Evolutionary conservation across 1,140 invertebrate genomes (phyloP), one percentile per base, ranked within the genome.

Genomic region (Ceratitis capitata): DNA sequence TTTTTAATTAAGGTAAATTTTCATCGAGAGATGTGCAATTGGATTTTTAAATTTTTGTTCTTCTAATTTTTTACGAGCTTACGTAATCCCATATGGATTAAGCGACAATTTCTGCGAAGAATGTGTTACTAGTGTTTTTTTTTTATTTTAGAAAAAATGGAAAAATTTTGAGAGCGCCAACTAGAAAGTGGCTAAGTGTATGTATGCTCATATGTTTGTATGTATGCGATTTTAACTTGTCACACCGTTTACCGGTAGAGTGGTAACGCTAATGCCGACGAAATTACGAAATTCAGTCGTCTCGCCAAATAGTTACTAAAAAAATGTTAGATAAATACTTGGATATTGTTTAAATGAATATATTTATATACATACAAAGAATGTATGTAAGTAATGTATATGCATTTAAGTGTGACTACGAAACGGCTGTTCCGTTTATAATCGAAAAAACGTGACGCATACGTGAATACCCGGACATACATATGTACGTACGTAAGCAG

Each of bases 1-100:
- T 26, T 23, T n/a, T 78, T 39, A 78, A 47, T 78, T 78, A 78
- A 78, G 69, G 69, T 78, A 78, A 78, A 45, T 78, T 78, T 45
- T 16, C n/a, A n/a, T n/a, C n/a, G 16, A 2, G 1, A 74, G n/a
- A n/a, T 14, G 29, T 64, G 5, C 5, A 58, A 19, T 58, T 26
- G 26, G n/a, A 29, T 23, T 19, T 19, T 19, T 53, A 58, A 5
- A 1, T 1, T n/a, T 14, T 35, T 7, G 1, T 32, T 64, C 14
- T 3, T n/a, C 9, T 42, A n/a, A 45, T 0, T 23, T 10, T 14
- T 2, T 32, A 64, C 35, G 7, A 10, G 39, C 9, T 78, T 78
- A 45, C 39, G 4, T 47, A 78, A 78, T 78, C 9, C 39, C 69
- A 12, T 10, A 23, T 78, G 61, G 16, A 78, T 1, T 39, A 7